Evolutionary conservation across 2,797 vertebrate species (phyloP).

Genomic region (Micropoecilia bifurca): DNA sequence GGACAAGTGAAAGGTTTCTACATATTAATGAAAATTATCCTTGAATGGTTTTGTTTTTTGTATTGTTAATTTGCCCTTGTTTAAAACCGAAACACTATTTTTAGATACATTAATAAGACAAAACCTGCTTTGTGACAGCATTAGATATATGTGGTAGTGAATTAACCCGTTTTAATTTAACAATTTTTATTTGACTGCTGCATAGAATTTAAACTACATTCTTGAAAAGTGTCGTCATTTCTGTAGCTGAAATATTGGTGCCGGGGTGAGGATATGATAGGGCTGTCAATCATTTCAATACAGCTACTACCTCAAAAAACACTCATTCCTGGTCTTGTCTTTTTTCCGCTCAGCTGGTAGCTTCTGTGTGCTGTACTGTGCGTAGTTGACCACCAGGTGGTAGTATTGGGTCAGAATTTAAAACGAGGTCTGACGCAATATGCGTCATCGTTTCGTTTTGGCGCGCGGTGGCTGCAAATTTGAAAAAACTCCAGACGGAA

Average conservation of each 20-base stretch:
- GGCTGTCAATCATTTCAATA: slow-evolving; percentile 84
- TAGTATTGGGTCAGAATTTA: background rate
- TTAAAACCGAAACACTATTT: slow-evolving; percentile 59
- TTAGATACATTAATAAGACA: slow-evolving; percentile 37
- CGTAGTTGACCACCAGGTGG: slow-evolving; percentile 14
- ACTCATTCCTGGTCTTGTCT: slow-evolving; percentile 22
- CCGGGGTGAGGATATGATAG: slow-evolving; percentile 71
- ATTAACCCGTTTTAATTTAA: slow-evolving; percentile 64
- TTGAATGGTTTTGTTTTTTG: slow-evolving; percentile 44
- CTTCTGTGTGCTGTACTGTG: slow-evolving; percentile 6
- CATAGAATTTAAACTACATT: slow-evolving; percentile 57
- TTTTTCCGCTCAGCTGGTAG: background rate
- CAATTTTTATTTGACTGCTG: slow-evolving; percentile 66
- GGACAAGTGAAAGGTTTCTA: slow-evolving; percentile 38
- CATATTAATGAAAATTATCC: slow-evolving; percentile 43
- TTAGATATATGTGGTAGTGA: slow-evolving; percentile 66
- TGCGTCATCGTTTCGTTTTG: slow-evolving; percentile 60
- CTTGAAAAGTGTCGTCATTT: slow-evolving; percentile 73
- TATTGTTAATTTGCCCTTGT: slow-evolving; percentile 53
- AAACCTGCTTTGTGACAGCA: slow-evolving; percentile 65
- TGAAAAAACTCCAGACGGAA: slow-evolving; percentile 58
- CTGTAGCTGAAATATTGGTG: slow-evolving; percentile 81
- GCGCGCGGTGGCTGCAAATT: slow-evolving; percentile 70
- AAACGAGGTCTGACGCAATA: background rate
- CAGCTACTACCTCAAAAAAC: slow-evolving; percentile 82